These are phyloP conservation scores for Polydrusus cervinus DNA, from an alignment of 2,888 invertebrate species.

Conservation along the genomic window DNA sequence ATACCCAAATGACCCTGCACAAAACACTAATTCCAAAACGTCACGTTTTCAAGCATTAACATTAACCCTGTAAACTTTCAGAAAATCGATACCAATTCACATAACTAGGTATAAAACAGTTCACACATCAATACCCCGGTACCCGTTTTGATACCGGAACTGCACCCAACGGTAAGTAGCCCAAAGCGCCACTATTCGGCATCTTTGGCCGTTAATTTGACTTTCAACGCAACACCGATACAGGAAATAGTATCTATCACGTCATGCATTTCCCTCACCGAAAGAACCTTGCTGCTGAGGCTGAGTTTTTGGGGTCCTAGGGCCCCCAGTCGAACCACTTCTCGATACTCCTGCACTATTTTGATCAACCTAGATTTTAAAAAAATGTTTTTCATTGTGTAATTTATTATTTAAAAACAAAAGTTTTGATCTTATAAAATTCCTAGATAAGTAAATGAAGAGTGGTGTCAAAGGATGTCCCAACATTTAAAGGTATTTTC, in stretches of 20 bases:
- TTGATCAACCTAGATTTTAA: constrained; percentile 39
- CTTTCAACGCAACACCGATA: constrained; percentile 49
- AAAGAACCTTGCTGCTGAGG: constrained; percentile 63
- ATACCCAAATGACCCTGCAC: too few relatives aligned
- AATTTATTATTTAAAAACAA: not conserved
- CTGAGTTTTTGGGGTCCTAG: constrained; percentile 69
- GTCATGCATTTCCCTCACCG: constrained; percentile 54
- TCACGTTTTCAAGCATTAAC: constrained; percentile 25
- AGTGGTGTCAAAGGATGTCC: not conserved
- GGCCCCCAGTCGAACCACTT: constrained; percentile 72
- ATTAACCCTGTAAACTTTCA: constrained; percentile 48
- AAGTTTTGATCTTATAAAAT: too few relatives aligned
- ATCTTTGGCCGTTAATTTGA: constrained; percentile 40
- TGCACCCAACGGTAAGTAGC: constrained; percentile 47
- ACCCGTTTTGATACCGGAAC: constrained; percentile 34
- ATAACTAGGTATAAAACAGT: constrained; percentile 31
- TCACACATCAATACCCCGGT: constrained; percentile 26
- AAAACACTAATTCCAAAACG: constrained; percentile 1
- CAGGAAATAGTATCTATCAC: constrained; percentile 50
- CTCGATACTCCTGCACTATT: constrained; percentile 61
- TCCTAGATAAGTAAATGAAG: not conserved
- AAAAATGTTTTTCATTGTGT: not conserved
- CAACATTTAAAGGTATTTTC: too few relatives aligned
- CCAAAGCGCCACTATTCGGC: constrained; percentile 48
- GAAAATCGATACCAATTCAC: constrained; percentile 30